Conservation (phyloP, 2,888 invertebrate species). For the Euzetes globulus region DNA sequence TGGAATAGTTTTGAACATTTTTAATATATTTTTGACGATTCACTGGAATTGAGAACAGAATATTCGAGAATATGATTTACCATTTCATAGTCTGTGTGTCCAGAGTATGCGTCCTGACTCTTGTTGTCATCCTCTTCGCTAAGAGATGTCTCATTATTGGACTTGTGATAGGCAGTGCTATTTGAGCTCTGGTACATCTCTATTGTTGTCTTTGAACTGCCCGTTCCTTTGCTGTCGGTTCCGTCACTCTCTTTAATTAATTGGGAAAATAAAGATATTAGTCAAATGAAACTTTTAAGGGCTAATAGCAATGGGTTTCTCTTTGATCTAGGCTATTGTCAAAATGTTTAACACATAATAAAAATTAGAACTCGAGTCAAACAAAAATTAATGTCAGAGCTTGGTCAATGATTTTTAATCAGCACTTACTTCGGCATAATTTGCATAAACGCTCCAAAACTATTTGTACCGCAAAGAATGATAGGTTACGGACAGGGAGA, state of each 20-base stretch:
- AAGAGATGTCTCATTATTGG: constrained; percentile 34
- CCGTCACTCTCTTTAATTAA: constrained; percentile 32
- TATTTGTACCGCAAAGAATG: background rate
- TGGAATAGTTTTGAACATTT: background rate
- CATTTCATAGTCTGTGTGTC: constrained; percentile 36
- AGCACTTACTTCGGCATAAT: constrained; percentile 13
- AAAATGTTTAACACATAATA: no score
- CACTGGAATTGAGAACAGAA: background rate
- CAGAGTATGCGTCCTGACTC: constrained; percentile 35
- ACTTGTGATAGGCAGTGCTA: constrained; percentile 45
- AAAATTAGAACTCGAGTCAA: no score
- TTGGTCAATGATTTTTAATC: background rate
- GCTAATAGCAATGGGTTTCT: no score
- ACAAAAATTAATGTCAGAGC: no score
- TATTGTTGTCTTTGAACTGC: constrained; percentile 38
- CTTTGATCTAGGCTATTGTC: no score
- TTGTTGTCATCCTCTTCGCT: constrained; percentile 36
- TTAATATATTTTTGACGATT: background rate
- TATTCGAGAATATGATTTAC: constrained; percentile 7
- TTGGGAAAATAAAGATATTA: constrained; percentile 33
- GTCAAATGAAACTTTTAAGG: background rate
- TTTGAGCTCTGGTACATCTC: constrained; percentile 51
- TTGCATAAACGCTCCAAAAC: constrained; percentile 22
- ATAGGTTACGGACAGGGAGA: background rate
- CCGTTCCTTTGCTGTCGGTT: constrained; percentile 32